Evolutionary conservation across 2,113 vertebrate genomes (phyloP).

Genomic region (Nesospiza acunhae): DNA sequence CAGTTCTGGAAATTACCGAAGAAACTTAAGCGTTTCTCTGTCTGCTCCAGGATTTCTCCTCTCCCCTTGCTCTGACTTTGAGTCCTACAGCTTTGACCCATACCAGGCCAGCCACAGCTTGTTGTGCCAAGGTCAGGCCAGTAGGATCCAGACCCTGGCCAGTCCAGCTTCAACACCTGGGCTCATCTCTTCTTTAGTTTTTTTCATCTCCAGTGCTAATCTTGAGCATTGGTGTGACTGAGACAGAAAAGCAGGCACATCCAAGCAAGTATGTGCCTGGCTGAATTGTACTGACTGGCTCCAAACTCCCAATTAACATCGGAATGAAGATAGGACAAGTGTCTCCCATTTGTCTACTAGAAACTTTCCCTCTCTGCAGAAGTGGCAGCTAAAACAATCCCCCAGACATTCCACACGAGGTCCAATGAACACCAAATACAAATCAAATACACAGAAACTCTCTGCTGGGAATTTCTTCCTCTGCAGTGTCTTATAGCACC

Average conservation of each 20-base stretch:
- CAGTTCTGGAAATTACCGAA: neutral
- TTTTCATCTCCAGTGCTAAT: neutral
- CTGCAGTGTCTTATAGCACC: neutral
- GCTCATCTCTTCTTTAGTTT: neutral
- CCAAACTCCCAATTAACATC: neutral
- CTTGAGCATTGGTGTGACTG: neutral
- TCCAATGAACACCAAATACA: neutral
- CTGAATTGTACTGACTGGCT: neutral
- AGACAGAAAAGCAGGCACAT: neutral
- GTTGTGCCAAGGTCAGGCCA: neutral
- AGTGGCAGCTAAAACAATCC: neutral
- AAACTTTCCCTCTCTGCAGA: neutral
- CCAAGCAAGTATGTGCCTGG: neutral
- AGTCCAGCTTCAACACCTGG: neutral
- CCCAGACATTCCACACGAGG: neutral
- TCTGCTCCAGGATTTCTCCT: neutral
- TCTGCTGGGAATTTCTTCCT: neutral
- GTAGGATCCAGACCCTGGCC: neutral
- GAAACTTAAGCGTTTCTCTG: neutral
- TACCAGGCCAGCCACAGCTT: neutral
- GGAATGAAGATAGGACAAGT: neutral
- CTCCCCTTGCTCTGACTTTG: neutral
- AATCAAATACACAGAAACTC: neutral
- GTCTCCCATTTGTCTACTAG: neutral
- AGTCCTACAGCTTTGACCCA: neutral